A percentile compares a stretch with the other conserved stretches of the same genome.
These are phyloP conservation scores for Ispidina picta DNA, from an alignment of 2,797 vertebrate genomes.

Conservation along the genomic window DNA sequence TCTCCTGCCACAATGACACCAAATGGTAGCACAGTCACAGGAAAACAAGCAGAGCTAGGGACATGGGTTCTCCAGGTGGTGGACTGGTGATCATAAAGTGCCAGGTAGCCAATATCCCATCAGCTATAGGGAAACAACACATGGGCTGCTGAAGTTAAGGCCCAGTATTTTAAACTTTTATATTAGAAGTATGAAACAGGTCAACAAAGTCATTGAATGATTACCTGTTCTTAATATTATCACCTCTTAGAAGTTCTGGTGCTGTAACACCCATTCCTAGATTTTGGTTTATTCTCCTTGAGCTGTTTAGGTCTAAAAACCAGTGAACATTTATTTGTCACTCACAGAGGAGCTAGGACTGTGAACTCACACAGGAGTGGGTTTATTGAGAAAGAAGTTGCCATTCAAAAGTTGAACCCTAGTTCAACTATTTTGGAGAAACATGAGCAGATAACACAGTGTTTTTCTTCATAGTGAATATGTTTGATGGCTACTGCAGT, in stretches of 20 bases:
- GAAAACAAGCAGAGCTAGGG: not conserved
- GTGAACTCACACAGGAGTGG: slow-evolving; percentile 61
- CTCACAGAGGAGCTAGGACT: slow-evolving; percentile 27
- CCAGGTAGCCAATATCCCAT: not conserved
- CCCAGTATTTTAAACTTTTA: not conserved
- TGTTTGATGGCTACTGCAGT: not conserved
- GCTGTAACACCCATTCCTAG: not conserved
- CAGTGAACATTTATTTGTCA: slow-evolving; percentile 43
- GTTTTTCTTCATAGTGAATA: slow-evolving; percentile 25
- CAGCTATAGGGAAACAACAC: not conserved
- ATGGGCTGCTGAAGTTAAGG: not conserved
- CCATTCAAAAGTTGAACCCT: slow-evolving; percentile 63
- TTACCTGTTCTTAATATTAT: not conserved
- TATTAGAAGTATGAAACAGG: not conserved
- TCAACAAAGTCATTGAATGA: not conserved
- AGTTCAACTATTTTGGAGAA: slow-evolving; percentile 53
- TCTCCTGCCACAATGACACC: not conserved
- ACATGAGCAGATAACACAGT: slow-evolving; percentile 16
- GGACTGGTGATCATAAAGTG: not conserved
- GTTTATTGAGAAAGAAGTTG: slow-evolving; percentile 69
- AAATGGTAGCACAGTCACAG: not conserved
- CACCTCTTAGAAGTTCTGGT: not conserved
- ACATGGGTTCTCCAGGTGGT: not conserved
- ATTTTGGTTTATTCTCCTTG: not conserved
- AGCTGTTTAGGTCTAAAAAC: not conserved